Evolutionary conservation across 1,140 invertebrate species (phyloP).

Genomic region (Aricia agestis): DNA sequence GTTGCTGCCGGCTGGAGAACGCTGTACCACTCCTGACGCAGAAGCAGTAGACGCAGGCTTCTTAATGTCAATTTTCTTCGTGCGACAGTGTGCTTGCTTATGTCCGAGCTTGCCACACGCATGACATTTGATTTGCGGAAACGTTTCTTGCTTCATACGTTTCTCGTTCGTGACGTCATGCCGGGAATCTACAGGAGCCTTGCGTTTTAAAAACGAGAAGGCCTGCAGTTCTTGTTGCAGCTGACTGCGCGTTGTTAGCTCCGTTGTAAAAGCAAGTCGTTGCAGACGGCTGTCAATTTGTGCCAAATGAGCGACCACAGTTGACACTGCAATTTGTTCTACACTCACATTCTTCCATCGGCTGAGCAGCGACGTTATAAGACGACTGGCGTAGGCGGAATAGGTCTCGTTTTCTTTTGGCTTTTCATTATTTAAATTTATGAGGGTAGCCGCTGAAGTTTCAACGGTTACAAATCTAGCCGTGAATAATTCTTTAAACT

Average conservation of each 20-base stretch:
- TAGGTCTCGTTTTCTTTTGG: constrained; percentile 24
- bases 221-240: constrained; percentile 27
- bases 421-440: constrained; percentile 16
- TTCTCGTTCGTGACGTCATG: not conserved
- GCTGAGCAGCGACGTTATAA: constrained; percentile 18
- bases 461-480: constrained; percentile 30
- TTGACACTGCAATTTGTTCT: constrained; percentile 28
- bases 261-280: constrained; percentile 25
- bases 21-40: not conserved
- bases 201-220: constrained; percentile 11
- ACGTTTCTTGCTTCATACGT: not conserved
- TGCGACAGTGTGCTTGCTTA: constrained; percentile 9
- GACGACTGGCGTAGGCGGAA: constrained; percentile 19
- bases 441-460: constrained; percentile 31
- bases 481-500: constrained; percentile 37
- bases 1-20: not conserved
- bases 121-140: not conserved
- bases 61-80: not conserved
- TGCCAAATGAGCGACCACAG: constrained; percentile 26
- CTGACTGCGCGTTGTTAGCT: constrained; percentile 17
- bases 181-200: not conserved
- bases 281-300: constrained; percentile 25
- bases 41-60: not conserved
- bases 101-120: constrained; percentile 23
- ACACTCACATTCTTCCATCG: constrained; percentile 21